These are phyloP conservation scores for Poecilus cupreus DNA, from an alignment of 2,888 invertebrate species.

Conservation along the genomic window DNA sequence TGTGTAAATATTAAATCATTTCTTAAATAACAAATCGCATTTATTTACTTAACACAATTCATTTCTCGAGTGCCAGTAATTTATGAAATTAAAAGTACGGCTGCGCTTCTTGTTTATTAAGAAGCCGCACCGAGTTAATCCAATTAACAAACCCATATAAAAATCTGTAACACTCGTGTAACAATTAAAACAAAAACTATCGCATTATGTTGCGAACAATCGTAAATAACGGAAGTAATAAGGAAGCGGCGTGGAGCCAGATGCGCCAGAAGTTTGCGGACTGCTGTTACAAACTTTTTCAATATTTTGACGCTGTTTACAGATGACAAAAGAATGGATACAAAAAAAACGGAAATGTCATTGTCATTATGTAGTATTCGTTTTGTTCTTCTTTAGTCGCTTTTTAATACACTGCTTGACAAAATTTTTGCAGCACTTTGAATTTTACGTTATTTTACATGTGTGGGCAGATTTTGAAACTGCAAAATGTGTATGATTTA, in stretches of 20 bases:
- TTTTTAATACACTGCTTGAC: too few species aligned
- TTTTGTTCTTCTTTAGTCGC: too few species aligned
- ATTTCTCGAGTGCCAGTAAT: not conserved
- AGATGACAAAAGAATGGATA: slow-evolving; percentile 15
- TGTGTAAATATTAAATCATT: slow-evolving; percentile 20
- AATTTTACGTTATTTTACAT: too few species aligned
- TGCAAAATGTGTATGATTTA: too few species aligned
- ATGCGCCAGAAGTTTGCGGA: not conserved
- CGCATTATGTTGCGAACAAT: slow-evolving; percentile 45
- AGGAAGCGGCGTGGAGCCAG: slow-evolving; percentile 11
- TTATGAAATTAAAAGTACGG: slow-evolving; percentile 39
- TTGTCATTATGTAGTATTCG: not conserved
- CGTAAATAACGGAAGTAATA: slow-evolving; percentile 39
- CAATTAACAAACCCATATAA: slow-evolving; percentile 54
- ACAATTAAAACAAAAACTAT: slow-evolving; percentile 54
- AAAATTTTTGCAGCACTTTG: too few species aligned
- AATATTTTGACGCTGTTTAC: slow-evolving; percentile 21
- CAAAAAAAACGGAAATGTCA: not conserved
- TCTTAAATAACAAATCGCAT: slow-evolving; percentile 11
- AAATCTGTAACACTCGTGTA: slow-evolving; percentile 54
- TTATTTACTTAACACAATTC: slow-evolving; percentile 26
- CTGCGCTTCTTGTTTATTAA: slow-evolving; percentile 20
- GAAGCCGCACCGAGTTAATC: slow-evolving; percentile 42
- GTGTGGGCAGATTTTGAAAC: too few species aligned
- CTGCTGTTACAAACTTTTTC: not conserved